A percentile compares a stretch with the other conserved stretches of the same genome.
Conservation (phyloP, 2,797 vertebrate species). For the Coregonus ussuriensis region DNA sequence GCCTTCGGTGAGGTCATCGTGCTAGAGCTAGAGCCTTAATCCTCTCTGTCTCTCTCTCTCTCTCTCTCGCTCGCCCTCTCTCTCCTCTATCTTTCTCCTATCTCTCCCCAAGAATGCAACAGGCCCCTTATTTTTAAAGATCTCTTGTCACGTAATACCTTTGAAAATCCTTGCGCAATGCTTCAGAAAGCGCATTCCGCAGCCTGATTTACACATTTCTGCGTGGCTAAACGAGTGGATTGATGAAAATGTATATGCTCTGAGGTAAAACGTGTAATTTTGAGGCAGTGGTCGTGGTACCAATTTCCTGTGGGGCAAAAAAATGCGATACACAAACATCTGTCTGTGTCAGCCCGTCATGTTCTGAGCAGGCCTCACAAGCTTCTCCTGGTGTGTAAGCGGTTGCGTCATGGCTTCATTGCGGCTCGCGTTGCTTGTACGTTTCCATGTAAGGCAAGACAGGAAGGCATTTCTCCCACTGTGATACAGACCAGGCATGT, state of each 20-base stretch:
- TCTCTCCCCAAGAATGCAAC: constrained; percentile 74
- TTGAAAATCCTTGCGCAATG: no score
- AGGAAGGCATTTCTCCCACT: constrained; percentile 55
- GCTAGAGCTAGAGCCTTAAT: constrained; percentile 10
- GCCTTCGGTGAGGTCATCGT: constrained; percentile 61
- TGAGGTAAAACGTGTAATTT: no score
- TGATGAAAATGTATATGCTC: no score
- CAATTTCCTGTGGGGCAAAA: no score
- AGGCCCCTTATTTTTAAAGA: no score
- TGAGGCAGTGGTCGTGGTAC: no score
- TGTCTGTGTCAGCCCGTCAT: background rate
- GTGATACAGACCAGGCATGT: constrained; percentile 62
- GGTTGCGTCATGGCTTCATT: constrained; percentile 63
- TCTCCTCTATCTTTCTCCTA: constrained; percentile 51
- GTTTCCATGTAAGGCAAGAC: constrained; percentile 75
- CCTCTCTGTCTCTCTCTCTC: background rate
- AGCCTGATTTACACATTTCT: no score
- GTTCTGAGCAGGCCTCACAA: background rate
- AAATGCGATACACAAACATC: constrained; percentile 27
- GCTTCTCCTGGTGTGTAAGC: background rate
- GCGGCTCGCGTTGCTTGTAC: constrained; percentile 55
- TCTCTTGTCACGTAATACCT: no score
- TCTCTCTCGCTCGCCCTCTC: constrained; percentile 4
- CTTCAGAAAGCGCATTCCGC: no score
- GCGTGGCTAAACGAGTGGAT: no score